Evolutionary conservation across 1,140 invertebrate genomes (phyloP).

Genomic region (Drosophila parvula): DNA sequence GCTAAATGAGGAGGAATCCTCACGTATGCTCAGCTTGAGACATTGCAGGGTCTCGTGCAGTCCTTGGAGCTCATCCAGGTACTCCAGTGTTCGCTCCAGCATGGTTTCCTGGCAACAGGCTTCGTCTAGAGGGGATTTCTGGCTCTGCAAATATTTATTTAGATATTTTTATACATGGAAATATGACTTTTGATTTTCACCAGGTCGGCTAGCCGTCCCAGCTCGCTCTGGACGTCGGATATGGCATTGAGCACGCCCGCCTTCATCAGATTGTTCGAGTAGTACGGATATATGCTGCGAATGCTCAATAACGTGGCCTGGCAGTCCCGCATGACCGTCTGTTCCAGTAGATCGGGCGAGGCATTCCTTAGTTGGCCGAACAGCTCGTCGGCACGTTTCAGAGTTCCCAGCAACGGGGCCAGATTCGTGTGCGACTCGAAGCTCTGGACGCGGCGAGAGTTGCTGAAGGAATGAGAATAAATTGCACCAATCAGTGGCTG

Average conservation of each 20-base stretch:
- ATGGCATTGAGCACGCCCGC: slow-evolving; percentile 77
- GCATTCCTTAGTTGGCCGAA: slow-evolving; percentile 57
- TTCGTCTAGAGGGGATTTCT: slow-evolving; percentile 72
- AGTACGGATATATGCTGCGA: slow-evolving; percentile 79
- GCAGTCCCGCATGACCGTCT: slow-evolving; percentile 65
- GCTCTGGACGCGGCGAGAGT: slow-evolving; percentile 78
- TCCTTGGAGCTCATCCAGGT: slow-evolving; percentile 72
- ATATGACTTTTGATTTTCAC: slow-evolving; percentile 25
- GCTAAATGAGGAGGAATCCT: background rate
- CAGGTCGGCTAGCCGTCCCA: slow-evolving; percentile 70
- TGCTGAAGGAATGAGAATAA: slow-evolving; percentile 45
- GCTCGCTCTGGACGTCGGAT: slow-evolving; percentile 77
- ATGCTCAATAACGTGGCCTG: slow-evolving; percentile 68
- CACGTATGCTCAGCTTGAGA: slow-evolving; percentile 72
- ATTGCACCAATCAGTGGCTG: background rate
- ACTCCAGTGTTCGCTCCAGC: slow-evolving; percentile 67
- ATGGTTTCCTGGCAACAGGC: slow-evolving; percentile 80
- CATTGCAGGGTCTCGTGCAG: slow-evolving; percentile 64
- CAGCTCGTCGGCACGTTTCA: slow-evolving; percentile 79
- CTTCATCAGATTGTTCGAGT: slow-evolving; percentile 79
- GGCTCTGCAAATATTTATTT: slow-evolving; percentile 61
- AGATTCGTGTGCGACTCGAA: slow-evolving; percentile 81
- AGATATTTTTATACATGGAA: background rate
- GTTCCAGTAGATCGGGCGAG: slow-evolving; percentile 66
- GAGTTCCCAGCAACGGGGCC: slow-evolving; percentile 67